These are phyloP conservation scores for Gallirallus australis DNA, from an alignment of 2,797 vertebrate genomes.

Conservation along the genomic window DNA sequence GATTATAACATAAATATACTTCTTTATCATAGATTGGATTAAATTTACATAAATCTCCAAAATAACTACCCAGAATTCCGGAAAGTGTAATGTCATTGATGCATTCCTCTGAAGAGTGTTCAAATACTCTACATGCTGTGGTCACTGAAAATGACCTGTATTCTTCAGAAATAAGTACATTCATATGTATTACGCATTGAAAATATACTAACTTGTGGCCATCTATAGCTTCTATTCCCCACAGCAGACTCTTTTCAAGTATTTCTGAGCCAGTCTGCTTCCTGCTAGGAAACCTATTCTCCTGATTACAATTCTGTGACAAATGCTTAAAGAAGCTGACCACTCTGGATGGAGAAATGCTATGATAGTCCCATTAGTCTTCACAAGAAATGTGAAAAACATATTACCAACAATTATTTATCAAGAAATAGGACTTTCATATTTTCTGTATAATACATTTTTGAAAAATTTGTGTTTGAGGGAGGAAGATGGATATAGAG, in stretches of 20 bases:
- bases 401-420: not conserved
- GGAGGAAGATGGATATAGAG: not conserved
- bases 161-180: not conserved
- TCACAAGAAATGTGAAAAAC: not conserved
- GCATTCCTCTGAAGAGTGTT: not conserved
- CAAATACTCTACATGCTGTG: not conserved
- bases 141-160: not conserved
- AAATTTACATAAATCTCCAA: not conserved
- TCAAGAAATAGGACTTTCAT: not conserved
- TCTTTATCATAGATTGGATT: not conserved
- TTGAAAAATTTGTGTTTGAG: not conserved
- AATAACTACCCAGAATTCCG: not conserved
- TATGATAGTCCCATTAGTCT: not conserved
- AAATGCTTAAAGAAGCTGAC: not conserved
- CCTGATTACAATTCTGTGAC: not conserved
- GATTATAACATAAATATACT: not conserved
- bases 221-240: not conserved
- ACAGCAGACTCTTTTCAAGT: not conserved
- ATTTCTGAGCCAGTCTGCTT: not conserved
- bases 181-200: not conserved
- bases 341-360: not conserved
- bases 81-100: not conserved
- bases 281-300: not conserved
- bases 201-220: not conserved
- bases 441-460: not conserved